Percentiles rank a stretch among this genome's conserved stretches.
Evolutionary conservation across 2,797 vertebrate genomes (phyloP).

Genomic region (Limnodromus scolopaceus): DNA sequence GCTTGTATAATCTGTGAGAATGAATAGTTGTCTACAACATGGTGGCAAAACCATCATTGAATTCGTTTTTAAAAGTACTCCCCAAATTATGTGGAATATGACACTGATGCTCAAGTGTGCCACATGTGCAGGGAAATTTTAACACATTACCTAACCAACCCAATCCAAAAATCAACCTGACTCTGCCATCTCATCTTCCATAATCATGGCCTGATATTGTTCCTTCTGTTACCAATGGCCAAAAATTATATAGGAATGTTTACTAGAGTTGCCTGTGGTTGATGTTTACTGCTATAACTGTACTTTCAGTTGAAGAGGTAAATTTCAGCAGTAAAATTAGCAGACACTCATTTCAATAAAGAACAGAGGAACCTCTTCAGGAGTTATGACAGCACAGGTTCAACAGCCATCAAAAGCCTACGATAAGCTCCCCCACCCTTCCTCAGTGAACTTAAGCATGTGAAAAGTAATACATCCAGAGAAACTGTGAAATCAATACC

Average conservation of each 20-base stretch:
- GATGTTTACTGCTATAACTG: not conserved
- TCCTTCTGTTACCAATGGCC: not conserved
- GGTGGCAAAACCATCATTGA: not conserved
- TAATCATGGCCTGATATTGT: not conserved
- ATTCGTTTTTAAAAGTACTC: not conserved
- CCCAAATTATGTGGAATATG: not conserved
- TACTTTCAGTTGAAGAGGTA: not conserved
- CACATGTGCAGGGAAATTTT: not conserved
- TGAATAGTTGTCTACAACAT: not conserved
- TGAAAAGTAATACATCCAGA: not conserved
- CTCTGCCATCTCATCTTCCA: not conserved
- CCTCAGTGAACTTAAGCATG: not conserved
- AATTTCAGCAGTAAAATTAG: not conserved
- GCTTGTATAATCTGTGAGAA: not conserved
- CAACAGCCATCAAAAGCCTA: not conserved
- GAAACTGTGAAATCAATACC: constrained; percentile 74
- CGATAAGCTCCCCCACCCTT: not conserved
- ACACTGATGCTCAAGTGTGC: not conserved
- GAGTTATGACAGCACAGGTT: not conserved
- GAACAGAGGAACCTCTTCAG: not conserved
- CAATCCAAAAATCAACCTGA: not conserved
- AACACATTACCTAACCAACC: not conserved
- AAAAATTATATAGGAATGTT: not conserved
- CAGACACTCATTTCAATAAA: not conserved
- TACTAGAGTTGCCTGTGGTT: not conserved